Evolutionary conservation across 2,888 invertebrate species (phyloP).

Genomic region (Abrostola tripartita): DNA sequence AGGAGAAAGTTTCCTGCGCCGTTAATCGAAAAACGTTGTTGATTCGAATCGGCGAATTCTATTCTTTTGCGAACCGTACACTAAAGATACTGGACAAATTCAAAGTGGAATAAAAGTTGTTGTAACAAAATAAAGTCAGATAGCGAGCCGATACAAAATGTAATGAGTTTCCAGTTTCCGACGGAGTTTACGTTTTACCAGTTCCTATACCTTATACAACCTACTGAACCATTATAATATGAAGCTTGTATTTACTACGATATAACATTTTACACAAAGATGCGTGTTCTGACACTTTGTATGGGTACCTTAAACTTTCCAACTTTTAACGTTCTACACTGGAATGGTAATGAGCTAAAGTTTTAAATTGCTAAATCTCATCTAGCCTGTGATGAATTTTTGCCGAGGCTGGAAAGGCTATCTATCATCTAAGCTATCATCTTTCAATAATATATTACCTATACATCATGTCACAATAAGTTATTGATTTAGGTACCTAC

Average conservation of each 20-base stretch:
- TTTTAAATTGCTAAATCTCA: slow-evolving; percentile 38
- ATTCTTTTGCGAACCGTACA: slow-evolving; percentile 10
- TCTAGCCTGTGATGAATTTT: slow-evolving; percentile 15
- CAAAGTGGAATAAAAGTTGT: slow-evolving; percentile 49
- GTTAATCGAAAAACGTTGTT: slow-evolving; percentile 18
- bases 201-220: slow-evolving; percentile 3
- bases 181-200: slow-evolving; percentile 24
- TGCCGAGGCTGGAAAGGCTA: background rate
- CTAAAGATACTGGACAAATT: slow-evolving; percentile 22
- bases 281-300: slow-evolving; percentile 32
- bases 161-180: slow-evolving; percentile 56
- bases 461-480: too few species aligned
- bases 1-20: slow-evolving; percentile 9
- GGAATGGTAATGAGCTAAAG: slow-evolving; percentile 34
- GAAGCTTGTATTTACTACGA: slow-evolving; percentile 19
- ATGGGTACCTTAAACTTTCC: slow-evolving; percentile 29
- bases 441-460: too few species aligned
- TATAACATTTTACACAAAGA: slow-evolving; percentile 22
- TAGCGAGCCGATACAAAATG: slow-evolving; percentile 48
- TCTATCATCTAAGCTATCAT: too few species aligned
- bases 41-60: slow-evolving; percentile 11
- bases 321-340: slow-evolving; percentile 13
- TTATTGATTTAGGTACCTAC: too few species aligned
- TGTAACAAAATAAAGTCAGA: slow-evolving; percentile 50
- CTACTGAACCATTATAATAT: slow-evolving; percentile 1